Evolutionary conservation across 1,140 invertebrate genomes (phyloP).

Genomic region (Phocides pigmalion): DNA sequence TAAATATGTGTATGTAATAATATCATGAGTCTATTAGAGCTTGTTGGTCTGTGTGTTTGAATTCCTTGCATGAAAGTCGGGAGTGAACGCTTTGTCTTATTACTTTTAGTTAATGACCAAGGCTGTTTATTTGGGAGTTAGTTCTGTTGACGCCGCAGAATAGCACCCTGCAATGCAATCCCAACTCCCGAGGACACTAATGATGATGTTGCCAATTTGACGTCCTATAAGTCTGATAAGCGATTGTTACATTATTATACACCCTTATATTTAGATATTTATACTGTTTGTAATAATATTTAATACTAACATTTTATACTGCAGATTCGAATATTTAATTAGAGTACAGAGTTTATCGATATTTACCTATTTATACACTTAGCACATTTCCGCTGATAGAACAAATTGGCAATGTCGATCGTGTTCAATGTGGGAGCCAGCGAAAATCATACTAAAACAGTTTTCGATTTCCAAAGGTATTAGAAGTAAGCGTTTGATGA

Average conservation of each 20-base stretch:
- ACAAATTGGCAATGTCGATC: conserved; percentile 32
- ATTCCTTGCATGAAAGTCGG: conserved; percentile 43
- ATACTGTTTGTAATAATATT: conserved; percentile 17
- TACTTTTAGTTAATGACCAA: conserved; percentile 19
- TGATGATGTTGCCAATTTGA: conserved; percentile 34
- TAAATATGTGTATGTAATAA: too few species aligned
- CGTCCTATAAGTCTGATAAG: conserved; percentile 9
- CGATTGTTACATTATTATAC: conserved; percentile 1
- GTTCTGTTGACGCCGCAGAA: not conserved
- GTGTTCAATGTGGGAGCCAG: conserved; percentile 10
- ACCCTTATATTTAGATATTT: conserved; percentile 27
- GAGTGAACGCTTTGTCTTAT: conserved; percentile 42
- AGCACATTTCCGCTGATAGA: not conserved
- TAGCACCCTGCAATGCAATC: not conserved
- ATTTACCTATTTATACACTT: conserved; percentile 5
- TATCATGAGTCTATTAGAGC: not conserved
- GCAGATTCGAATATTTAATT: conserved; percentile 13
- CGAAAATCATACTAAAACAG: conserved; percentile 13
- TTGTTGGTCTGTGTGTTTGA: conserved; percentile 35
- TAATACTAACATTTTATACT: conserved; percentile 22
- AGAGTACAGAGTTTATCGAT: conserved; percentile 17
- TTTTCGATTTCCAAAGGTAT: conserved; percentile 54
- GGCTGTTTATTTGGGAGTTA: conserved; percentile 16
- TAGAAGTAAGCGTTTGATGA: conserved; percentile 45
- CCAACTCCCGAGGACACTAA: conserved; percentile 8